Percentiles rank a stretch among this genome's conserved stretches.
Evolutionary conservation across 2,113 vertebrate genomes (phyloP).

Genomic region (Crotalus horridus): DNA sequence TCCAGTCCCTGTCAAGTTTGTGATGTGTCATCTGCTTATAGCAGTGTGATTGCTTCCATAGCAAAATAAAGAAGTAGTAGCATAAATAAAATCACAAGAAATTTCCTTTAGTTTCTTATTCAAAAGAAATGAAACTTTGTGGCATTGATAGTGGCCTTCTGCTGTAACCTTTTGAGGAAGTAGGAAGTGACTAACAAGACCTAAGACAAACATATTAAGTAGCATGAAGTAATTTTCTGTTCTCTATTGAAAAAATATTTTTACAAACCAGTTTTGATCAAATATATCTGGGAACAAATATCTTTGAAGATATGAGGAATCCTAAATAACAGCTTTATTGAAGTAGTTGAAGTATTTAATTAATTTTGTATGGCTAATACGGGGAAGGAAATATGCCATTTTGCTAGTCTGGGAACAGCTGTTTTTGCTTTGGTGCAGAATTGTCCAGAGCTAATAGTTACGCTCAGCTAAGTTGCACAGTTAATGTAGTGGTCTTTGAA

Average conservation of each 20-base stretch:
- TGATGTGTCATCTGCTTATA: background rate
- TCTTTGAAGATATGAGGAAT: background rate
- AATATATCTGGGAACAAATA: background rate
- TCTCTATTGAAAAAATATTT: background rate
- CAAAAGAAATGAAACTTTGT: background rate
- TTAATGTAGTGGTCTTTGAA: background rate
- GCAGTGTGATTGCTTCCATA: background rate
- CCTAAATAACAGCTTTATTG: background rate
- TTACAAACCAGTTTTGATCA: conserved; percentile 3
- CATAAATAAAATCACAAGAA: background rate
- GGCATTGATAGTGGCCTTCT: background rate
- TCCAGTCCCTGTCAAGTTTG: background rate
- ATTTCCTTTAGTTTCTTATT: background rate
- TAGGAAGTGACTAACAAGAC: background rate
- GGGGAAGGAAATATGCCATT: background rate
- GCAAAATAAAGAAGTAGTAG: background rate
- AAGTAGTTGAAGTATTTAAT: background rate
- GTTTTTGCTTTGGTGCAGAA: background rate
- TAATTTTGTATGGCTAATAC: background rate
- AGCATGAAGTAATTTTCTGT: background rate
- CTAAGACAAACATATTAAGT: background rate
- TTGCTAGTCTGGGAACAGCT: background rate
- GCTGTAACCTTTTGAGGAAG: background rate
- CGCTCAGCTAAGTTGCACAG: background rate
- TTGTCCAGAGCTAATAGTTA: background rate